A percentile compares a stretch with the other conserved stretches of the same genome.
These are phyloP conservation scores for Cavia porcellus DNA, from an alignment of 2,113 vertebrate genomes.

Conservation along the genomic window DNA sequence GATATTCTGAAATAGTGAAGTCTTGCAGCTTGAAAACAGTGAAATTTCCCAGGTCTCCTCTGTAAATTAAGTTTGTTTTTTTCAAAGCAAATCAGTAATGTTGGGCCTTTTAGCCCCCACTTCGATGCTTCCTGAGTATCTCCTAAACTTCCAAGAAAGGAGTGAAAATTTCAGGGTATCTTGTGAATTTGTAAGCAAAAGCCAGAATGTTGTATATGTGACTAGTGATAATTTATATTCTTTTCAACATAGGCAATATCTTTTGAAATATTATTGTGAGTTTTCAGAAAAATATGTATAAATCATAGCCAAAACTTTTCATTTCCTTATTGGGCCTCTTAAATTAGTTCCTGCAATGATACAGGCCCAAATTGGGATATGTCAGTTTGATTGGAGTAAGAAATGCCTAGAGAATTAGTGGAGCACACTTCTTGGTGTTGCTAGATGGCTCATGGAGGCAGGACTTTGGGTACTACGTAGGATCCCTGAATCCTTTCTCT, in stretches of 20 bases:
- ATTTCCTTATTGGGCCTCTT: not conserved
- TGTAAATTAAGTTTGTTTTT: not conserved
- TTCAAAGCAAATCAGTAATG: not conserved
- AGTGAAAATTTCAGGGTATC: not conserved
- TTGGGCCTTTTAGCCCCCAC: not conserved
- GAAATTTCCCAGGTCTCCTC: not conserved
- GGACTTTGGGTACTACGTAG: not conserved
- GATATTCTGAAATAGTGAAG: not conserved
- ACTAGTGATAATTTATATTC: not conserved
- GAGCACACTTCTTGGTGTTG: not conserved
- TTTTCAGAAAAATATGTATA: constrained; percentile 24
- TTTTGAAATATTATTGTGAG: not conserved
- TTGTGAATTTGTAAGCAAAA: not conserved
- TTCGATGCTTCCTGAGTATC: not conserved
- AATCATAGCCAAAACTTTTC: not conserved
- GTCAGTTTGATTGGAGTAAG: not conserved
- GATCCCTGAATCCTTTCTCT: not conserved
- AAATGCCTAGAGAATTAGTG: not conserved
- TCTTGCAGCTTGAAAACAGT: not conserved
- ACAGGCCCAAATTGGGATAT: not conserved
- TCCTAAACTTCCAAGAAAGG: not conserved
- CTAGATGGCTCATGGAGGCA: not conserved
- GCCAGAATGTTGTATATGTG: not conserved
- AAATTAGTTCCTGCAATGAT: not conserved
- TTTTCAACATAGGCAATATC: not conserved